Conservation (phyloP, 1,140 invertebrate species). For the Coenobita brevimanus region DNA sequence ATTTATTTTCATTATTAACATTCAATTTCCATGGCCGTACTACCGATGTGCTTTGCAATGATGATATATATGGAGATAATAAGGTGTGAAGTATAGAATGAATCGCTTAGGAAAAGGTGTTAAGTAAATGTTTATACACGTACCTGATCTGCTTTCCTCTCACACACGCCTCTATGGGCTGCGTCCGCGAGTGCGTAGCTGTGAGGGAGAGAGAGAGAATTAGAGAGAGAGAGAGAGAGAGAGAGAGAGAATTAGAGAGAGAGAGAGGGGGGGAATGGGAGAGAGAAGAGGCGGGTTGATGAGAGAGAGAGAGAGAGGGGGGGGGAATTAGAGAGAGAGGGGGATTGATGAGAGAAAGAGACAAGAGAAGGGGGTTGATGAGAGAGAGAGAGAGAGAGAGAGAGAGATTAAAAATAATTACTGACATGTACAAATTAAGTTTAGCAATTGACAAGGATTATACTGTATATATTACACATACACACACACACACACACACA, state of each 20-base stretch:
- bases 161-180: slow-evolving; percentile 75
- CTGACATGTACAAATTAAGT: no score
- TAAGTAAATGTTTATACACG: no score
- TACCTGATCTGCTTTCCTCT: slow-evolving; percentile 73
- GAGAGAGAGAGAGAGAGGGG: neutral
- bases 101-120: no score
- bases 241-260: neutral
- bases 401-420: slow-evolving; percentile 10
- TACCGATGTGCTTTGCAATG: no score
- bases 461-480: no score
- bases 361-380: neutral
- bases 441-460: no score
- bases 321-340: neutral
- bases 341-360: neutral
- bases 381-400: slow-evolving; percentile 29
- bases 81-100: no score
- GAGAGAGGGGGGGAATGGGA: neutral
- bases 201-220: neutral
- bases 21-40: no score
- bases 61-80: no score
- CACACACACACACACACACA: slow-evolving; percentile 1
- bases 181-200: slow-evolving; percentile 76
- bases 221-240: neutral
- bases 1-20: no score
- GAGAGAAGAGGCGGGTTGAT: neutral